Evolutionary conservation across 2,113 vertebrate species (phyloP).

Genomic region (Chamaea fasciata): DNA sequence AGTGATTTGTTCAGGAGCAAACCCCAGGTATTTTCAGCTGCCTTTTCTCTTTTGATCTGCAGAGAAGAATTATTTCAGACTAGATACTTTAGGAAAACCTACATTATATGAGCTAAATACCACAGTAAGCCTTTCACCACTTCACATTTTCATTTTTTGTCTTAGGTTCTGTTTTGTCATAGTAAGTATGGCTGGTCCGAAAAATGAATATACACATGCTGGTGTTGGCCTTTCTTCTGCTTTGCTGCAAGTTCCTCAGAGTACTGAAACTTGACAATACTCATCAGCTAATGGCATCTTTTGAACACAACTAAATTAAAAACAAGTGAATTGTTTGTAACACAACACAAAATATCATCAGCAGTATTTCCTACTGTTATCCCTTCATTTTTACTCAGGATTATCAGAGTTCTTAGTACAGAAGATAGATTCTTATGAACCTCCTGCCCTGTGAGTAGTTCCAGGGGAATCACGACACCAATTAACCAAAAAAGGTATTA

Average conservation of each 20-base stretch:
- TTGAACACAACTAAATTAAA: not conserved
- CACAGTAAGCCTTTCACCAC: not conserved
- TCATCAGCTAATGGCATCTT: not conserved
- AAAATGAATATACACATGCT: not conserved
- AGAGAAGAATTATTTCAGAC: not conserved
- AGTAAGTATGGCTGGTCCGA: not conserved
- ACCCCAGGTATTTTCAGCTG: not conserved
- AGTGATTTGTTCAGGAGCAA: not conserved
- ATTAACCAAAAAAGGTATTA: not conserved
- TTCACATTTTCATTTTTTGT: not conserved
- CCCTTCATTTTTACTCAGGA: not conserved
- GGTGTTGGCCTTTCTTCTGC: not conserved
- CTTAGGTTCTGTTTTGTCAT: not conserved
- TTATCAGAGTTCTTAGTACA: not conserved
- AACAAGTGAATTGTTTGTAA: not conserved
- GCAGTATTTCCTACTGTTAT: not conserved
- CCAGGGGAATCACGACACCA: not conserved
- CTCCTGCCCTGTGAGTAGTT: not conserved
- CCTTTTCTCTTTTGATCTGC: not conserved
- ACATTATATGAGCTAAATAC: not conserved
- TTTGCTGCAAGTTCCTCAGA: not conserved
- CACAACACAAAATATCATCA: not conserved
- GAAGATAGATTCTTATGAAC: not conserved
- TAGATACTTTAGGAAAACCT: not conserved
- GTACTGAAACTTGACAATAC: not conserved